phyloP scores from a whole-genome alignment of 2,797 vertebrate species.

The Anomalospiza imberbis region DNA sequence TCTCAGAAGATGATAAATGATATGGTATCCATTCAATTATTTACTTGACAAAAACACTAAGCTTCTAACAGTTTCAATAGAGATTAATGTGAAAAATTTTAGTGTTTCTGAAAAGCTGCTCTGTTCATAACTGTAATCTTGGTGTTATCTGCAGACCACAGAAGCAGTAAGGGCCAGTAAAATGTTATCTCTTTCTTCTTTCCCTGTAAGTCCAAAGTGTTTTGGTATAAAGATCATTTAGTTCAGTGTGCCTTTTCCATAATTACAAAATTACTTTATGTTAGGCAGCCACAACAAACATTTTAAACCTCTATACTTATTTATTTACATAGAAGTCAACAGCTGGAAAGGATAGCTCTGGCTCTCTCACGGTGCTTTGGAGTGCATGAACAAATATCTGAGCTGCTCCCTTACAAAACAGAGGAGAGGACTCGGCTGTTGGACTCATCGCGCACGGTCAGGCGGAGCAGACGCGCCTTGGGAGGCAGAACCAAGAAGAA shows the following conservation, averaged over 20 bases:
- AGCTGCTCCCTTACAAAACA: neutral
- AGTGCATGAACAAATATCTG: neutral
- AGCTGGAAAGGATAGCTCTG: neutral
- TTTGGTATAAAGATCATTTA: neutral
- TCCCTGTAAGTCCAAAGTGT: neutral
- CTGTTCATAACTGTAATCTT: neutral
- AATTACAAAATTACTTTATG: neutral
- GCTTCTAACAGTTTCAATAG: neutral
- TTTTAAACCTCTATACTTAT: neutral
- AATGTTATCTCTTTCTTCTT: neutral
- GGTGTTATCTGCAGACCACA: neutral
- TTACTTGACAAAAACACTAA: neutral
- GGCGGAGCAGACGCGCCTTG: fast-evolving
- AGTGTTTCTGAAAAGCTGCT: neutral
- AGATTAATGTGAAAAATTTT: neutral
- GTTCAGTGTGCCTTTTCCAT: neutral
- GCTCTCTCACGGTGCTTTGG: neutral
- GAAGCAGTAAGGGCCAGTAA: neutral
- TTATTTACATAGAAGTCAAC: neutral
- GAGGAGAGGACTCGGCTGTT: neutral
- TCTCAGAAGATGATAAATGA: conserved; percentile 34
- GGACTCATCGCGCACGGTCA: fast-evolving
- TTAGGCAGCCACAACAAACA: neutral
- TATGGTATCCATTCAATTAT: neutral
- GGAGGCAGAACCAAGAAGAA: neutral